Evolutionary conservation across 2,113 vertebrate genomes (phyloP).

Genomic region (Excalfactoria chinensis): DNA sequence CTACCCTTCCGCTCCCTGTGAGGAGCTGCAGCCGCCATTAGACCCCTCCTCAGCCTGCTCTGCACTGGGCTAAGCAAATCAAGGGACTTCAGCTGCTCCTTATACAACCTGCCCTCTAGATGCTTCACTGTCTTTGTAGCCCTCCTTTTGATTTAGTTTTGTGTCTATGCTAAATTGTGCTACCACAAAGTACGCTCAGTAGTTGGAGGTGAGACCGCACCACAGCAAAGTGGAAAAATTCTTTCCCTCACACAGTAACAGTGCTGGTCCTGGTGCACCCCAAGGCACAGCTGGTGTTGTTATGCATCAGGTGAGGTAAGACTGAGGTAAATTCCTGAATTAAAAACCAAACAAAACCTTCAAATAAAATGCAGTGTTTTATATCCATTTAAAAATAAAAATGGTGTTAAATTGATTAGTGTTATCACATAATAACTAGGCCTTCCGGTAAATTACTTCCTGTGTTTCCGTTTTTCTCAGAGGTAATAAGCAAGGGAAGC

Average conservation of each 20-base stretch:
- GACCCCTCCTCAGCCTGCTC: too few species aligned
- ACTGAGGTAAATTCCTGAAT: neutral
- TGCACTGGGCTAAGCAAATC: too few species aligned
- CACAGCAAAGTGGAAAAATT: neutral
- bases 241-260: neutral
- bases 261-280: too few species aligned
- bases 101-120: too few species aligned
- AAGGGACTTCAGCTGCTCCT: too few species aligned
- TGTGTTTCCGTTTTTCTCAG: neutral
- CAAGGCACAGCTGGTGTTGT: too few species aligned
- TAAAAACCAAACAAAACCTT: fast-evolving
- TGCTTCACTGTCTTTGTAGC: too few species aligned
- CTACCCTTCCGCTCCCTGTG: too few species aligned
- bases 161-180: neutral
- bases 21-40: too few species aligned
- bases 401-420: neutral
- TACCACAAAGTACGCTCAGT: neutral
- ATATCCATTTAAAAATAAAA: neutral
- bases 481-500: neutral
- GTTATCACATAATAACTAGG: neutral
- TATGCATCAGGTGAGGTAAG: too few species aligned
- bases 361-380: neutral
- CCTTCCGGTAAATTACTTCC: neutral
- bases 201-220: neutral
- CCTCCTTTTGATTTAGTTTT: too few species aligned